These are phyloP conservation scores for Hippocampus abdominalis DNA, from an alignment of 2,113 vertebrate genomes.

Conservation along the genomic window DNA sequence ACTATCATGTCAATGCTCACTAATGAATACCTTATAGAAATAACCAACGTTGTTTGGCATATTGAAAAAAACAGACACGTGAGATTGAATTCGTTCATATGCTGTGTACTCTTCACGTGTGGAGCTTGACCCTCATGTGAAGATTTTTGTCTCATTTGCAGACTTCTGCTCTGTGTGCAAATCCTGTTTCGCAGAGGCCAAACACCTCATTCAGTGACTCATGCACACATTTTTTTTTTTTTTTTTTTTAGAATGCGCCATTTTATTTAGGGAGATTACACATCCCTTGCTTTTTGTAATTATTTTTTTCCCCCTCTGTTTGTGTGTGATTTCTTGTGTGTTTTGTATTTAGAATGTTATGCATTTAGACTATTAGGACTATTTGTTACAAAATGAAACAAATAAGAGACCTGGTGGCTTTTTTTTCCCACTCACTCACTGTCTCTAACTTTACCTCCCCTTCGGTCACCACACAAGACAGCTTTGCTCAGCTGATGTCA, in stretches of 20 bases:
- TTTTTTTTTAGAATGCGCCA: slow-evolving; percentile 17
- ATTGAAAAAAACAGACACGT: background rate
- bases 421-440: too few species aligned
- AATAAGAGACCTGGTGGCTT: too few species aligned
- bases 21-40: background rate
- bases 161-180: slow-evolving; percentile 31
- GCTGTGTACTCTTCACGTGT: slow-evolving; percentile 29
- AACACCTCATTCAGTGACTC: slow-evolving; percentile 39
- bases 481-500: too few species aligned
- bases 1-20: background rate
- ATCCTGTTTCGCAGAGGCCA: slow-evolving; percentile 20
- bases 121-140: slow-evolving; percentile 25
- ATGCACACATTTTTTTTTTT: slow-evolving; percentile 4
- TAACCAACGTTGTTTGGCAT: background rate
- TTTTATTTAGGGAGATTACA: slow-evolving; percentile 56
- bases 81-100: slow-evolving; percentile 26
- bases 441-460: too few species aligned
- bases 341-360: slow-evolving; percentile 2
- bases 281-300: slow-evolving; percentile 54
- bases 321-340: slow-evolving; percentile 28
- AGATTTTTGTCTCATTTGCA: slow-evolving; percentile 17
- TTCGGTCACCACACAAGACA: too few species aligned
- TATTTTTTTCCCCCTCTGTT: slow-evolving; percentile 39
- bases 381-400: too few species aligned
- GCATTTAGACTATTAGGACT: background rate